phyloP scores from a whole-genome alignment of 2,797 vertebrate species.

The Tokudaia muenninki region DNA sequence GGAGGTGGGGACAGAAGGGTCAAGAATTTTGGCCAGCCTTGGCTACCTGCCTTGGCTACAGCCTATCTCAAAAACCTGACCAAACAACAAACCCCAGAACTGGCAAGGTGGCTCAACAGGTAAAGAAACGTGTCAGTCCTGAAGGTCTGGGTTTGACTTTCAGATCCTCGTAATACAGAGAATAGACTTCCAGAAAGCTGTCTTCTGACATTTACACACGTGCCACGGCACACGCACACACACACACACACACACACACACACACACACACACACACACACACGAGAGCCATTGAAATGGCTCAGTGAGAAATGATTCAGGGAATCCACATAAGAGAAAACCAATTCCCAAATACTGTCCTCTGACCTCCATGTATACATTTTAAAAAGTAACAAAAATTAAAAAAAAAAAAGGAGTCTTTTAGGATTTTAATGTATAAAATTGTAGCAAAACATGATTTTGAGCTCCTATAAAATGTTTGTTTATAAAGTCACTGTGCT shows the following conservation, averaged over 20 bases:
- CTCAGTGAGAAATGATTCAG: background rate
- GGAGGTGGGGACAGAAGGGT: background rate
- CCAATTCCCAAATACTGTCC: background rate
- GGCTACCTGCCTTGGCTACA: background rate
- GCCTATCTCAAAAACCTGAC: background rate
- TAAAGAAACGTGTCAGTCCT: background rate
- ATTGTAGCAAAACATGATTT: constrained; percentile 25
- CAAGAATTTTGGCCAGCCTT: background rate
- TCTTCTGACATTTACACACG: background rate
- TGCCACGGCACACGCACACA: too few species aligned
- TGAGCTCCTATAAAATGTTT: background rate
- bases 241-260: background rate
- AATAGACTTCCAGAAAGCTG: background rate
- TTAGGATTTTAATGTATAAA: background rate
- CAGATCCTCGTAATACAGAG: background rate
- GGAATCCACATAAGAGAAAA: background rate
- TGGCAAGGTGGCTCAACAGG: background rate
- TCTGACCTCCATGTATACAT: background rate
- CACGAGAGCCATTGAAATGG: rapidly evolving
- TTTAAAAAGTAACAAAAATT: background rate
- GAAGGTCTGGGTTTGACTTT: background rate
- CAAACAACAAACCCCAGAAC: background rate
- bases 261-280: background rate
- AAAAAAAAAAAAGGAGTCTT: background rate
- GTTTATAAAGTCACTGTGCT: constrained; percentile 16